Evolutionary conservation across 2,113 vertebrate species (phyloP).

Genomic region (cat (Felis catus)): DNA sequence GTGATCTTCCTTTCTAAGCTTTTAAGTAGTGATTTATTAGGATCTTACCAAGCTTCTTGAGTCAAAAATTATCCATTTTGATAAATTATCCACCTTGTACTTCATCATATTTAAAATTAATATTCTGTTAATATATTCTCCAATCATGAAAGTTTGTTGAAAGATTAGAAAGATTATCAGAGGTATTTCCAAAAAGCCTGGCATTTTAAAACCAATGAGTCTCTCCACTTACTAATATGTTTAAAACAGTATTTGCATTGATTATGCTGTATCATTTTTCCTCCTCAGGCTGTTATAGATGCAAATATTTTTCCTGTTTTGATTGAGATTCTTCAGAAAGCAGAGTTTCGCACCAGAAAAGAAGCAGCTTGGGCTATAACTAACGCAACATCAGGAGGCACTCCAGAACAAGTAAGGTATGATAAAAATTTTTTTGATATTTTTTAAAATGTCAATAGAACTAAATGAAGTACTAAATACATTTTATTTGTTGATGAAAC

Average conservation of each 20-base stretch:
- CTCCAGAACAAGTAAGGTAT: slow-evolving; percentile 92
- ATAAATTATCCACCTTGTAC: not conserved
- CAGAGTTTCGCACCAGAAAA: slow-evolving; percentile 95
- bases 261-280: not conserved
- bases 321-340: slow-evolving; percentile 95
- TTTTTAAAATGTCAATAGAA: not conserved
- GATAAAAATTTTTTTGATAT: not conserved
- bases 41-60: not conserved
- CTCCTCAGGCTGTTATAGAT: slow-evolving; percentile 91
- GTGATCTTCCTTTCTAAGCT: not conserved
- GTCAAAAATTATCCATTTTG: not conserved
- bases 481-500: slow-evolving; percentile 29
- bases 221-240: slow-evolving; percentile 25
- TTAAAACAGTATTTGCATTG: not conserved
- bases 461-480: not conserved
- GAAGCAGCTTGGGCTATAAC: slow-evolving; percentile 95
- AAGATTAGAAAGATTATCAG: slow-evolving; percentile 16
- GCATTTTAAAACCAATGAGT: not conserved
- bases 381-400: slow-evolving; percentile 93
- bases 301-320: slow-evolving; percentile 95
- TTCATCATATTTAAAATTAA: slow-evolving; percentile 11
- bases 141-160: not conserved
- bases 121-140: not conserved
- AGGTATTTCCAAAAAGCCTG: not conserved
- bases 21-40: slow-evolving; percentile 24